Evolutionary conservation across 2,888 invertebrate genomes (phyloP), one percentile per base, ranked within the genome.

Genomic region (Diarsia brunnea): DNA sequence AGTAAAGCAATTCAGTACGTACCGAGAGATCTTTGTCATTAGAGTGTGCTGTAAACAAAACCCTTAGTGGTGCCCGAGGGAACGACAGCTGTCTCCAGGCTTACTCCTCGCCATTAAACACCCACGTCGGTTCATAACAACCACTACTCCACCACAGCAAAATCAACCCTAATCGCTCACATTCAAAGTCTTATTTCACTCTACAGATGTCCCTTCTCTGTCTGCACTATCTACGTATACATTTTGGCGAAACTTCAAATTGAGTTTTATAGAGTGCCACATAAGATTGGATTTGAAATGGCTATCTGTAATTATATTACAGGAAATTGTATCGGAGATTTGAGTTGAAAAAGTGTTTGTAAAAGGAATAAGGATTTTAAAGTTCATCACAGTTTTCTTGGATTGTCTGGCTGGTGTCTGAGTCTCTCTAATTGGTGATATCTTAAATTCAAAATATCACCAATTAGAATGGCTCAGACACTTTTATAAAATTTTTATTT

Each of bases 11-110:
- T 85, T 72, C 73, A 74, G 75, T 86, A 81, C 70, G 83, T 84
- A 85, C 88, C 69, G 83, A 84, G 85, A 92, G 90, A 93, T 92
- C 91, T 91, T 91, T 91, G 93, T 94, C 94, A 95, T 95, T 95
- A 95, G 93, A 92, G 91, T 87, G 87, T 90, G 91, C 91, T 93
- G 95, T 96, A 96, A 95, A 95, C 95, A 96, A 95, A 95, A 92
- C 94, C 92, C 94, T 91, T 91, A 93, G 93, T 89, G 90, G 90
- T 91, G 91, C 95, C 93, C 92, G 89, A 89, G 95, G 95, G 95
- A 94, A 78, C 93, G 93, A 95, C 96, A 96, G 96, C 96, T 96
- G 96, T 95, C 95, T 89, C 93, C 96, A 96, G 92, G 93, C 95
- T 95, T 93, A 91, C 84, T 88, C 89, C 89, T 89, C 90, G 82